Evolutionary conservation across 2,888 invertebrate genomes (phyloP).

Genomic region (Dynastes hyllus): DNA sequence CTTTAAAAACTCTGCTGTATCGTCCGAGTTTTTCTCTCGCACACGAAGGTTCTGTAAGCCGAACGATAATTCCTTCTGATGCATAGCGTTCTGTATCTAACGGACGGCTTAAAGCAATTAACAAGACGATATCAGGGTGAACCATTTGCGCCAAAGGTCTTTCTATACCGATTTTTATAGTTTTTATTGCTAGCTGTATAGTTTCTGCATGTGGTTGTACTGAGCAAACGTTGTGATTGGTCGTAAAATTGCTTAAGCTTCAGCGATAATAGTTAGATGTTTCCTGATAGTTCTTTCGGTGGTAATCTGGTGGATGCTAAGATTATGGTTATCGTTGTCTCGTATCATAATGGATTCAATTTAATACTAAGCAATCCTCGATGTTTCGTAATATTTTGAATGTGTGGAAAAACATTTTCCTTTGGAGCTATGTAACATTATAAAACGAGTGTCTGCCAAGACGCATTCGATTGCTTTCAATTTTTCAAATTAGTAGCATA

Average conservation of each 20-base stretch:
- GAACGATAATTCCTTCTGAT: slow-evolving; percentile 35
- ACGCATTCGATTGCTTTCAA: too few relatives aligned
- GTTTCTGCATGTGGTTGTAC: background rate
- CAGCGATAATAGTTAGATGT: too few relatives aligned
- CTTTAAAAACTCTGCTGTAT: slow-evolving; percentile 15
- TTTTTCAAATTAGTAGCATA: too few relatives aligned
- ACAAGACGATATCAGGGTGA: slow-evolving; percentile 34
- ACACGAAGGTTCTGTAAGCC: slow-evolving; percentile 4
- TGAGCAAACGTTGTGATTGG: background rate
- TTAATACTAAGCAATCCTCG: too few relatives aligned
- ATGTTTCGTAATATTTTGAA: too few relatives aligned
- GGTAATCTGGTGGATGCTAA: background rate
- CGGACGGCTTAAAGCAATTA: slow-evolving; percentile 42
- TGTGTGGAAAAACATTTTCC: too few relatives aligned
- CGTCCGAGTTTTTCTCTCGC: background rate
- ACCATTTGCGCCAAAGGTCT: slow-evolving; percentile 35
- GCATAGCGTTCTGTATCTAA: slow-evolving; percentile 30
- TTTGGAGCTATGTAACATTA: too few relatives aligned
- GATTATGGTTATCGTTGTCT: background rate
- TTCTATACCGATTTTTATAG: slow-evolving; percentile 33
- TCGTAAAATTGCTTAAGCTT: too few relatives aligned
- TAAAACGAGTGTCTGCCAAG: too few relatives aligned
- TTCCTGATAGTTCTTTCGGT: too few relatives aligned
- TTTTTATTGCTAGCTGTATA: slow-evolving; percentile 21
- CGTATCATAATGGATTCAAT: too few relatives aligned